A percentile compares a stretch with the other conserved stretches of the same genome.
phyloP scores from a whole-genome alignment of 2,113 vertebrate genomes.

The Pyrgilauda ruficollis region DNA sequence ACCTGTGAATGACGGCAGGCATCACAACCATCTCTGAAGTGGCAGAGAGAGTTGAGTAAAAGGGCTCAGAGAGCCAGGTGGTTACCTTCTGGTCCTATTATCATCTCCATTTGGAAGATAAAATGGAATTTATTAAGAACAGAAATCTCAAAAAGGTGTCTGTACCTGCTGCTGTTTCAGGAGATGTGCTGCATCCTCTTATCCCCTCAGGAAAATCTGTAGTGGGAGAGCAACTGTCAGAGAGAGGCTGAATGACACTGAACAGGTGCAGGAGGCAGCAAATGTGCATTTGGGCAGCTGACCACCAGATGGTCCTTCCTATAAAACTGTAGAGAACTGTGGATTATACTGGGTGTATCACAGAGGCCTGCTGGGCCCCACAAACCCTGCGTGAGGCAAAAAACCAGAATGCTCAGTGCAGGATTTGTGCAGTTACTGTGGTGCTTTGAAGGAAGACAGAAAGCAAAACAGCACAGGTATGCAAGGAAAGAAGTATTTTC shows the following conservation, averaged over 20 bases:
- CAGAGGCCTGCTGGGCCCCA: neutral
- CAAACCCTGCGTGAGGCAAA: rapidly evolving
- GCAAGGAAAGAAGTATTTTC: neutral
- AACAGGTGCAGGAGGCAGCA: neutral
- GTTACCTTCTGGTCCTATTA: neutral
- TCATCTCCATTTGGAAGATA: neutral
- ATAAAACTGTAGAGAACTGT: neutral
- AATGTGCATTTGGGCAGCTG: neutral
- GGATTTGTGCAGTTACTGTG: neutral
- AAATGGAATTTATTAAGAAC: neutral
- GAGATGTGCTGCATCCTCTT: neutral
- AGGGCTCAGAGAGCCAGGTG: neutral
- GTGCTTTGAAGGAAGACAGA: neutral
- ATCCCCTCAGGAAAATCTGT: neutral
- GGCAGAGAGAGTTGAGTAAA: neutral
- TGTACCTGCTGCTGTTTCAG: rapidly evolving
- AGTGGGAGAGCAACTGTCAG: neutral
- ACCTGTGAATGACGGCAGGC: neutral
- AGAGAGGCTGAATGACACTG: neutral
- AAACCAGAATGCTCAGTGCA: neutral
- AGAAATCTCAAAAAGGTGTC: neutral
- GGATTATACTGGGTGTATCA: rapidly evolving
- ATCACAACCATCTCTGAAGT: neutral
- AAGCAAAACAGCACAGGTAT: neutral
- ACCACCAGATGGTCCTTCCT: neutral